phyloP scores from a whole-genome alignment of 2,888 invertebrate genomes.

The Myathropa florea region DNA sequence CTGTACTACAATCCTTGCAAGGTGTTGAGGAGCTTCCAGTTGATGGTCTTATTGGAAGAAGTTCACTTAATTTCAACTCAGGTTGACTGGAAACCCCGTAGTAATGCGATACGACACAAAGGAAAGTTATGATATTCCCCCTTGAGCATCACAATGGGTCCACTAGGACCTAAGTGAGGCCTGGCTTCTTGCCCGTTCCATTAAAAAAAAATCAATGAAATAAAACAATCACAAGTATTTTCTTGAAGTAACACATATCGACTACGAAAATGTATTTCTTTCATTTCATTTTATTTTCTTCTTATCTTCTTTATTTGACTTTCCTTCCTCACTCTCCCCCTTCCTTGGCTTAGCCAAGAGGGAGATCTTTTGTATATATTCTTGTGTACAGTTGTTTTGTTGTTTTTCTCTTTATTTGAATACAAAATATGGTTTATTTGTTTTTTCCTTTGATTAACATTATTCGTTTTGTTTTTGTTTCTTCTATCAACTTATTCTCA shows the following conservation, averaged over 20 bases:
- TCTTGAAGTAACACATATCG: constrained; percentile 69
- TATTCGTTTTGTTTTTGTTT: too few species aligned
- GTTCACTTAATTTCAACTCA: too few species aligned
- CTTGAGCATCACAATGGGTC: too few species aligned
- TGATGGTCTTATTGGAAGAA: too few species aligned
- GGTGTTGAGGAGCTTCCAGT: too few species aligned
- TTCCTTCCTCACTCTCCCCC: constrained; percentile 1
- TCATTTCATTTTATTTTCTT: constrained; percentile 21
- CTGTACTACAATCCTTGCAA: too few species aligned
- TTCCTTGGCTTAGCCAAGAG: background rate
- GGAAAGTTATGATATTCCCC: too few species aligned
- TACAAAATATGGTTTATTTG: constrained; percentile 52
- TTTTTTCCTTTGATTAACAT: constrained; percentile 17
- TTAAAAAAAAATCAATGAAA: background rate
- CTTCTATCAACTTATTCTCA: constrained; percentile 36
- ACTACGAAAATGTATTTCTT: constrained; percentile 63
- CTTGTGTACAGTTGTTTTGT: constrained; percentile 10
- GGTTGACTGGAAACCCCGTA: too few species aligned
- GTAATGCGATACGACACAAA: too few species aligned
- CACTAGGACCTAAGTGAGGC: too few species aligned
- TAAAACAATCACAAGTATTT: constrained; percentile 16
- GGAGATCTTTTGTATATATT: constrained; percentile 2
- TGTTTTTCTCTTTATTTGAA: constrained; percentile 32
- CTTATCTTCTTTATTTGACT: constrained; percentile 12
- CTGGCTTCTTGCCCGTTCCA: too few species aligned